Conservation (phyloP, 2,797 vertebrate species). For the Typhlichthys eigenmanni region DNA sequence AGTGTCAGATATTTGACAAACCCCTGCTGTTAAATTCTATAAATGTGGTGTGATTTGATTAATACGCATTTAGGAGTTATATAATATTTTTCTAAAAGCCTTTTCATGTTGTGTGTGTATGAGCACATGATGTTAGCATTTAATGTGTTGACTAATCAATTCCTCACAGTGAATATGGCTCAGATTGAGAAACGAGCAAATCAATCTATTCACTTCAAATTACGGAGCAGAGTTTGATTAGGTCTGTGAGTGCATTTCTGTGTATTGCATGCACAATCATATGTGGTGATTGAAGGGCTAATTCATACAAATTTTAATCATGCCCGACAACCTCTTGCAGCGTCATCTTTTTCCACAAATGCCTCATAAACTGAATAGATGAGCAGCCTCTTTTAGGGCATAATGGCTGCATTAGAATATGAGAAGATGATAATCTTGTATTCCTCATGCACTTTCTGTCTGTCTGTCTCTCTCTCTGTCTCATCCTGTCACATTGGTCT, state of each 20-base stretch:
- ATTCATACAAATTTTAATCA: constrained; percentile 69
- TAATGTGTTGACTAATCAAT: constrained; percentile 69
- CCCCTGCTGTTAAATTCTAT: constrained; percentile 48
- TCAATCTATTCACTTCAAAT: constrained; percentile 64
- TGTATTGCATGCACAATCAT: constrained; percentile 58
- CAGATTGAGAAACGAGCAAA: constrained; percentile 58
- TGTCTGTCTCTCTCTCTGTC: constrained; percentile 3
- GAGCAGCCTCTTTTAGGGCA: constrained; percentile 66
- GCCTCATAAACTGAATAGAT: constrained; percentile 68
- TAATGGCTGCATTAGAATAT: constrained; percentile 72
- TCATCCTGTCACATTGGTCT: constrained; percentile 50
- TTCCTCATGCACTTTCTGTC: constrained; percentile 50
- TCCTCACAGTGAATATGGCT: constrained; percentile 49
- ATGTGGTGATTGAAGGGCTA: constrained; percentile 64
- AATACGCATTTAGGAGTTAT: constrained; percentile 43
- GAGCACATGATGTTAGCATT: constrained; percentile 56
- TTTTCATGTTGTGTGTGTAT: constrained; percentile 58
- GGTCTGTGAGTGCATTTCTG: constrained; percentile 67
- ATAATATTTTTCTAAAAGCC: constrained; percentile 64
- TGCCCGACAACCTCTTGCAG: constrained; percentile 56
- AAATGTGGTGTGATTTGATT: constrained; percentile 30
- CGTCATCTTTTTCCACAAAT: constrained; percentile 68
- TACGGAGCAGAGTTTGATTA: constrained; percentile 30
- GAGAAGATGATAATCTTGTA: constrained; percentile 62
- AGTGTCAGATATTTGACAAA: not conserved